Evolutionary conservation across 2,797 vertebrate species (phyloP), one percentile per base, ranked within the genome.

Genomic region (Hippocampus kuda): DNA sequence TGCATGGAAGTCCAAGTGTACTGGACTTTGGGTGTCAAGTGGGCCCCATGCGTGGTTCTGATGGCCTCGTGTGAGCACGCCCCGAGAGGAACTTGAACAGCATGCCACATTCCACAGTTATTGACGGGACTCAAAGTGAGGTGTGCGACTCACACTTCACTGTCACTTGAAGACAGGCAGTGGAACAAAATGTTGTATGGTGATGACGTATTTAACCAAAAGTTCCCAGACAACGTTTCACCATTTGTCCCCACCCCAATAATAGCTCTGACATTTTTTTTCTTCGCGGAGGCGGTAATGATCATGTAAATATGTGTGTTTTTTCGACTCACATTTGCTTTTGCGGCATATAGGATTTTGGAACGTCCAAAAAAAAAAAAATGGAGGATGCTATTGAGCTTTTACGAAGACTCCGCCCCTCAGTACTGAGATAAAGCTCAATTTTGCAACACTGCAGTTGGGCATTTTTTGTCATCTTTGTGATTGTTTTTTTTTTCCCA

Each of bases 401-500:
- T 59, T 30, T 27, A 59, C 26, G 26, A 12, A 57, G 24, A 57
- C 54, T 26, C 11, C 5, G 48, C 48, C 54, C n/a, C 34, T 38
- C 34, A 38, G 34, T 7, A 30, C 57, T 34, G 34, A 18, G 27
- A n/a, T 48, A 48, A 46, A 20, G 44, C 63, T 15, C 24, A 8
- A 46, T 65, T 46, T 16, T 2, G 60, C 20, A n/a, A 15, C 42
- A n/a, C 41, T 15, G 42, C 66, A 69, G 70, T 68, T 63, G 66
- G 70, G 79, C 67, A 67, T 77, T 74, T 70, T 68, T 70, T 68
- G 63, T 42, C 77, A 76, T 64, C 67, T 72, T 71, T 65, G 65
- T 70, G 60, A 27, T 26, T 6, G 15, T 26, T 46, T 2, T 75
- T 76, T 15, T 74, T 73, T 79, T 74, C 66, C 65, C 72, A 68